Evolutionary conservation across 2,113 vertebrate species (phyloP), one percentile per base, ranked within the genome.

Genomic region (Odobenus rosmarus): DNA sequence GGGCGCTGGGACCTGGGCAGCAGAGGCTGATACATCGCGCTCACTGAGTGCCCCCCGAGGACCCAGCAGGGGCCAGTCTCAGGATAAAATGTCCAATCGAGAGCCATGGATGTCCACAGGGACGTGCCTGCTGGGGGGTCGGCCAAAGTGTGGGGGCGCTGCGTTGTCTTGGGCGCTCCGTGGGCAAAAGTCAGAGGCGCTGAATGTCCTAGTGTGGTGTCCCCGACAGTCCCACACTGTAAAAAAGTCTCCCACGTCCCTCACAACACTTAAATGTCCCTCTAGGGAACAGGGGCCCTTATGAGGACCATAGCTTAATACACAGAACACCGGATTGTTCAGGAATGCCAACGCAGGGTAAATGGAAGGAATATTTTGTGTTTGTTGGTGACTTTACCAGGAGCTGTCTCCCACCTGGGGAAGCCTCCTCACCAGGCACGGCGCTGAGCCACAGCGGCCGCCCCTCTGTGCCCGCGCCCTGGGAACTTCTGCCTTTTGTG

Each of bases 401-500:
- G 42, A 23, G 46, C 49, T 31, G 4, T 33, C 16, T 14, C 42
- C 42, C 13, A 28, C 10, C 39, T 2, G 24, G 42, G 16, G 46
- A 36, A 31, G 11, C n/a, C 13, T 62, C 24, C 8, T 21, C 33
- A 5, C 59, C 36, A 1, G 7, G 24, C n/a, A 21, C 24, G 2
- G 15, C 2, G 2, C 49, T 1, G 46, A 14, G 31, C 15, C 1
- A 1, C 7, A 2, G 14, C 4, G 18, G 49, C 31, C 3, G 5
- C 64, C 1, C 33, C 28, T 18, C 15, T 21, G n/a, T 21, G 76
- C 62, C 59, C 14, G 3, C 0, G 26, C 3, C 24, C 61, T 7
- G n/a, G 46, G 14, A 31, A 7, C 59, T 5, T 1, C 18, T 21
- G 16, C 59, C 19, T 53, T 23, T 19, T 24, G 4, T 10, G 61